Evolutionary conservation across 1,140 invertebrate genomes (phyloP), one percentile per base, ranked within the genome.

Genomic region (Archegozetes longisetosus): DNA sequence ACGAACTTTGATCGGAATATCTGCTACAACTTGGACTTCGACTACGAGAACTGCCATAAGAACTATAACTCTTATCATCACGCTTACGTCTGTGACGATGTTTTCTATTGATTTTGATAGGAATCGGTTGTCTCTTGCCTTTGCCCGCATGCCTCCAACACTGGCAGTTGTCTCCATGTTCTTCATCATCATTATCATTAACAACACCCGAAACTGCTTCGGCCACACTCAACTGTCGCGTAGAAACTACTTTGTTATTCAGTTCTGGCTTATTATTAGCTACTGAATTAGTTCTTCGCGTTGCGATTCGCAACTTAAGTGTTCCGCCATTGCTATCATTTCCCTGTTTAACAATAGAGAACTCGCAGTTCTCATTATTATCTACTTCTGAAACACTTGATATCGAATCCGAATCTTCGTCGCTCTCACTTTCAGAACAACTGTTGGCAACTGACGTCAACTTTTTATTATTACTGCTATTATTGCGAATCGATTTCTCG

Each of bases 71-170:
- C 12, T 9, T 25, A 13, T 26, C 25, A 22, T 60, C 20, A 27
- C 32, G 2, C 23, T 24, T 40, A 27, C 25, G 28, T 56, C 32
- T 56, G 40, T 17, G 28, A 13, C 26, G 23, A 6, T 24, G 24
- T 17, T 49, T 25, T 6, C 24, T 3, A 58, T 25, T 22, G 20
- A 32, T n/a, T 23, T 58, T 26, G 48, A 14, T n/a, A 27, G 56
- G 56, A 23, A 25, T 17, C n/a, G 25, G 32, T 27, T 60, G 17
- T 25, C 27, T 6, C 14, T 23, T 23, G 50, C 56, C 48, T 58
- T 58, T 58, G 17, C 56, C 56, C 29, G n/a, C 53, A 32, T 57
- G 53, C 24, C 14, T 53, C 49, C 55, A 56, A 56, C 55, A 56
- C 55, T 14, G 24, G 58, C 49, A 59, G 50, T 29, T 22, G 12